Percentiles rank a stretch among this genome's conserved stretches.
phyloP scores from a whole-genome alignment of 2,797 vertebrate genomes.

The Taeniopygia guttata region DNA sequence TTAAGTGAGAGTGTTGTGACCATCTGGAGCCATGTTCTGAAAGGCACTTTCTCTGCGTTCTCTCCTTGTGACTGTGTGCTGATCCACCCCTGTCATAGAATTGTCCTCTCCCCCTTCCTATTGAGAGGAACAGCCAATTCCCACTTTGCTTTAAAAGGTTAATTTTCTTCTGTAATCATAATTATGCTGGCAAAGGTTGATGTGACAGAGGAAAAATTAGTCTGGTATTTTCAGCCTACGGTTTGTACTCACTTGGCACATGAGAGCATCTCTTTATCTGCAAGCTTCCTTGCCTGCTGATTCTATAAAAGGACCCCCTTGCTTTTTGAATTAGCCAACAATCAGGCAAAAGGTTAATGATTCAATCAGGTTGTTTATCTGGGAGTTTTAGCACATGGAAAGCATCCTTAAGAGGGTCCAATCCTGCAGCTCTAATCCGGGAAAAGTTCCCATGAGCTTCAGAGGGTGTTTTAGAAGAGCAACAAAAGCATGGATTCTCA shows the following conservation, averaged over 20 bases:
- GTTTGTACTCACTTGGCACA: conserved; percentile 59
- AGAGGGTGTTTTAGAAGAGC: not conserved
- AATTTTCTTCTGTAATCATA: conserved; percentile 64
- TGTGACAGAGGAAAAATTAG: conserved; percentile 63
- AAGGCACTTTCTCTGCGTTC: not conserved
- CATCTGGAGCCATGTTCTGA: not conserved
- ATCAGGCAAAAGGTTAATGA: conserved; percentile 67
- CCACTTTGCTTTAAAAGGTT: conserved; percentile 34
- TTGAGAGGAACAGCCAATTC: conserved; percentile 2
- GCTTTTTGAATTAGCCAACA: conserved; percentile 66
- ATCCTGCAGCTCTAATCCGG: not conserved
- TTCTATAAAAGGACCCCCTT: conserved; percentile 62
- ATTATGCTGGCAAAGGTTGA: conserved; percentile 60
- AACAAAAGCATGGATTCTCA: not conserved
- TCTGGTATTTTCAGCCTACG: conserved; percentile 53
- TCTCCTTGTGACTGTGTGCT: not conserved
- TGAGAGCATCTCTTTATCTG: conserved; percentile 59
- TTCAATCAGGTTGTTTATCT: conserved; percentile 66
- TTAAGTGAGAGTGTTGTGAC: not conserved
- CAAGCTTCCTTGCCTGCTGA: conserved; percentile 62
- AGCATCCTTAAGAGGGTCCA: conserved; percentile 43
- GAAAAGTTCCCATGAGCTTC: not conserved
- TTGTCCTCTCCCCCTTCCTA: not conserved
- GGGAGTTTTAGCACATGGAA: conserved; percentile 23
- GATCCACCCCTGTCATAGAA: not conserved